A percentile compares a stretch with the other conserved stretches of the same genome.
Conservation (phyloP, 2,113 vertebrate genomes). For the Cyanoliseus patagonus region DNA sequence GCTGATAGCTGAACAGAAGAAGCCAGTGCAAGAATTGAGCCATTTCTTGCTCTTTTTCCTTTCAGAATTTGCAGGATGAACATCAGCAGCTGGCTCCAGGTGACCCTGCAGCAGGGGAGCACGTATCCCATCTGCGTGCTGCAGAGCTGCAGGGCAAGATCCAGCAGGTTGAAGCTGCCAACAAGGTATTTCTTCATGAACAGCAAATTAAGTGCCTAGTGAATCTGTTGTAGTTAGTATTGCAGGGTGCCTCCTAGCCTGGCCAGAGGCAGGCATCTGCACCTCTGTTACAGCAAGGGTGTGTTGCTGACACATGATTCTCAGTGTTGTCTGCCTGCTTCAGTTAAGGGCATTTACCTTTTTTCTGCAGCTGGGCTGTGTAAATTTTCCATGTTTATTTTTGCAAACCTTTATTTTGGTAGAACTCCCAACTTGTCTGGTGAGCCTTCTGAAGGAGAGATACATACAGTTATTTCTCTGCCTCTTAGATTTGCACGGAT, state of each 20-base stretch:
- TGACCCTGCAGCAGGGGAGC: conserved; percentile 65
- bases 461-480: neutral
- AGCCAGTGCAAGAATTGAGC: neutral
- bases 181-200: conserved; percentile 79
- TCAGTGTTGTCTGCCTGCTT: neutral
- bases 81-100: conserved; percentile 61
- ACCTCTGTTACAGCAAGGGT: neutral
- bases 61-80: conserved; percentile 23
- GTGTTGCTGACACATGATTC: neutral
- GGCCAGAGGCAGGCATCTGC: neutral
- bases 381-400: neutral
- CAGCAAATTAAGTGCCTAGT: neutral
- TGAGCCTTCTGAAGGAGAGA: neutral
- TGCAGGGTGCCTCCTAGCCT: neutral
- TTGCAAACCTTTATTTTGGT: neutral
- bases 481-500: neutral
- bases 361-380: neutral
- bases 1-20: neutral
- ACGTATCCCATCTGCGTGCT: conserved; percentile 63
- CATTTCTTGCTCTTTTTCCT: neutral
- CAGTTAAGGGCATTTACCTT: neutral
- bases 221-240: neutral
- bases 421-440: neutral
- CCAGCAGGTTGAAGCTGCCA: conserved; percentile 79
- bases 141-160: conserved; percentile 82